phyloP scores from a whole-genome alignment of 2,888 invertebrate genomes.

The Rutpela maculata region DNA sequence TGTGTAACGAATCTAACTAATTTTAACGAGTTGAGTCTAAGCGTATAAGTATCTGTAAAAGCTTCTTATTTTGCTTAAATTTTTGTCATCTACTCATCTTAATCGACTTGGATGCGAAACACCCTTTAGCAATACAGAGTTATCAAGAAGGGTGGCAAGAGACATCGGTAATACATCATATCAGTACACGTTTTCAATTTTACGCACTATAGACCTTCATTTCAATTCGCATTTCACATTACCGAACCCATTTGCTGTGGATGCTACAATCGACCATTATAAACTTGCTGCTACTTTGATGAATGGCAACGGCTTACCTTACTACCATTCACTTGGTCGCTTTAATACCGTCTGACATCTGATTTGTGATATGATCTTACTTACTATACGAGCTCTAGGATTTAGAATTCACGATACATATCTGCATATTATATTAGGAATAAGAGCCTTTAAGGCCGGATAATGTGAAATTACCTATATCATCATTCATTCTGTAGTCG shows the following conservation, averaged over 20 bases:
- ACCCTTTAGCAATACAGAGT: slow-evolving; percentile 44
- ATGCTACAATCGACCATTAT: slow-evolving; percentile 58
- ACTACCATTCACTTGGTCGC: slow-evolving; percentile 58
- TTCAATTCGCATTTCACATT: slow-evolving; percentile 65
- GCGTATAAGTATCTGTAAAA: slow-evolving; percentile 6
- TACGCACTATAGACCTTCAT: slow-evolving; percentile 66
- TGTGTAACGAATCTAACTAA: too few relatives aligned
- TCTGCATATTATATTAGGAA: slow-evolving; percentile 51
- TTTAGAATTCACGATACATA: slow-evolving; percentile 53
- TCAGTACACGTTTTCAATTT: slow-evolving; percentile 69
- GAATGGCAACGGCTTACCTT: slow-evolving; percentile 53
- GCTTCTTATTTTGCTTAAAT: slow-evolving; percentile 34
- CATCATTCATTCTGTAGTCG: slow-evolving; percentile 24
- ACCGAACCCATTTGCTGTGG: slow-evolving; percentile 62
- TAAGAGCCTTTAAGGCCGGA: slow-evolving; percentile 41
- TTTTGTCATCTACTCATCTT: slow-evolving; percentile 39
- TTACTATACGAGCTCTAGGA: slow-evolving; percentile 54
- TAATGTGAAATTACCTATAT: slow-evolving; percentile 39
- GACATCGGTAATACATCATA: slow-evolving; percentile 66
- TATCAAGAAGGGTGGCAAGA: slow-evolving; percentile 51
- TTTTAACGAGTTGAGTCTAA: not conserved
- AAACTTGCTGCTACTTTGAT: slow-evolving; percentile 53
- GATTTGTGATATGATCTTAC: slow-evolving; percentile 63
- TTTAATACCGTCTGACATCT: slow-evolving; percentile 63
- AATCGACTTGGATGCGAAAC: slow-evolving; percentile 37